Percentiles rank a stretch among this genome's conserved stretches.
These are phyloP conservation scores for Phylloscopus collybita DNA, from an alignment of 2,797 vertebrate genomes.

Conservation along the genomic window DNA sequence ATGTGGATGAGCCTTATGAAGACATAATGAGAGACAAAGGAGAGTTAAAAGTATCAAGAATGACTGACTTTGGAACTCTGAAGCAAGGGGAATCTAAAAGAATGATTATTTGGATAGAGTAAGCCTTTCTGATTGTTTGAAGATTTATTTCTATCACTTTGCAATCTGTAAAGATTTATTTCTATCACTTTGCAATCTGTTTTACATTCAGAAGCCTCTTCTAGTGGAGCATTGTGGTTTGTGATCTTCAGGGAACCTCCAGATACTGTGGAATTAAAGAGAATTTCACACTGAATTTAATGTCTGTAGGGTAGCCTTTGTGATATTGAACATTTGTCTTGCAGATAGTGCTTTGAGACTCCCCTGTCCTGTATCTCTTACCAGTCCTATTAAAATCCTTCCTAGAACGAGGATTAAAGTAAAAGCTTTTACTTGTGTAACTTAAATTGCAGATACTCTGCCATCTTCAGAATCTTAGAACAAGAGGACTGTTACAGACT, in stretches of 20 bases:
- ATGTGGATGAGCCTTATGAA: constrained; percentile 35
- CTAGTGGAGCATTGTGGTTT: neutral
- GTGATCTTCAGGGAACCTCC: neutral
- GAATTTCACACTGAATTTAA: neutral
- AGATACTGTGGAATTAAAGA: neutral
- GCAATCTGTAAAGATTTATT: neutral
- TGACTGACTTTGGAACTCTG: constrained; percentile 84
- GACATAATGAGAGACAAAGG: constrained; percentile 84
- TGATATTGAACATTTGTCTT: neutral
- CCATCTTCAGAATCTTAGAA: neutral
- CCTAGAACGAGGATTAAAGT: neutral
- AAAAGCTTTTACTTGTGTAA: neutral
- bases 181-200: neutral
- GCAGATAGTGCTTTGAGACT: neutral
- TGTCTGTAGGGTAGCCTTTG: neutral
- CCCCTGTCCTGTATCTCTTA: neutral
- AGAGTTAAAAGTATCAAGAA: constrained; percentile 81
- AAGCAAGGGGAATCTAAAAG: constrained; percentile 79
- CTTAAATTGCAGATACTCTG: neutral
- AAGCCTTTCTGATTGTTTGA: constrained; percentile 63
- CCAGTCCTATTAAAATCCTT: neutral
- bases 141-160: neutral
- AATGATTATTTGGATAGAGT: constrained; percentile 89
- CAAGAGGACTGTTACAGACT: neutral
- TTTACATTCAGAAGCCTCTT: neutral